Conservation (phyloP, 2,888 invertebrate species). For the Oscheius onirici region DNA sequence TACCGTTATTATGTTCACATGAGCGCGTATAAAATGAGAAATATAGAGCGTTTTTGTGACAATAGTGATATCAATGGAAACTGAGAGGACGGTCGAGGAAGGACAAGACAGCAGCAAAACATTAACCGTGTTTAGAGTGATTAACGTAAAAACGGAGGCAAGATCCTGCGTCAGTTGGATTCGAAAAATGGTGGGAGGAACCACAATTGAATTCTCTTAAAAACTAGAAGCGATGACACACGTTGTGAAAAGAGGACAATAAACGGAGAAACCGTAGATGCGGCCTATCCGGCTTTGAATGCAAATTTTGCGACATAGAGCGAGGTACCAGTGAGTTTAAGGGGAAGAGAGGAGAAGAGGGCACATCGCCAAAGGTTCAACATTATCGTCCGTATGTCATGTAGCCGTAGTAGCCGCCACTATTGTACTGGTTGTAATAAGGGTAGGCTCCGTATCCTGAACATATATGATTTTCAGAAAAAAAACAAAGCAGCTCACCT, state of each 20-base stretch:
- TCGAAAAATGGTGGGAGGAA: neutral
- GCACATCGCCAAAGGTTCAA: neutral
- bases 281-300: conserved; percentile 10
- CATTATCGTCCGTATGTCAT: conserved; percentile 60
- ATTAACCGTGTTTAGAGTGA: conserved; percentile 19
- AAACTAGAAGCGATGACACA: conserved; percentile 19
- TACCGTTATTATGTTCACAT: neutral
- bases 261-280: conserved; percentile 11
- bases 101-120: conserved; percentile 19
- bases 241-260: conserved; percentile 21
- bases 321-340: conserved; percentile 26
- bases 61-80: conserved; percentile 5
- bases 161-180: conserved; percentile 16
- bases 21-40: neutral
- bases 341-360: neutral
- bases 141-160: conserved; percentile 19
- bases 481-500: conserved; percentile 1
- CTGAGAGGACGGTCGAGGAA: conserved; percentile 19
- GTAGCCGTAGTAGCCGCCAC: conserved; percentile 59
- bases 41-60: conserved; percentile 1
- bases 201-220: conserved; percentile 20
- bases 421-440: conserved; percentile 52
- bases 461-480: conserved; percentile 1
- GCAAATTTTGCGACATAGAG: conserved; percentile 22
- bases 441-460: conserved; percentile 49